Conservation (phyloP, 2,888 invertebrate genomes). For the Heteropelma amictum region DNA sequence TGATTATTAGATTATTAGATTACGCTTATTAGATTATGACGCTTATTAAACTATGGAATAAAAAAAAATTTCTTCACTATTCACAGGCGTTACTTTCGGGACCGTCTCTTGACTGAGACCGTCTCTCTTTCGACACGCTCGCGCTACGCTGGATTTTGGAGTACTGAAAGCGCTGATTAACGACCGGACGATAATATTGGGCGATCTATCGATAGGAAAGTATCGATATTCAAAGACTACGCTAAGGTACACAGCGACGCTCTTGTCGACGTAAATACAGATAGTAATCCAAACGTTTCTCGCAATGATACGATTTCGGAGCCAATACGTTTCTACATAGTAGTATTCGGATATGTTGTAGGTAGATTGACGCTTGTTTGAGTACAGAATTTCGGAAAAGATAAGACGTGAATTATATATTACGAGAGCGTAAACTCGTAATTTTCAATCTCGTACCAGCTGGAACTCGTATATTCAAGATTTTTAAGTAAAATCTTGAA, state of each 20-base stretch:
- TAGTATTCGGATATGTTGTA: background rate
- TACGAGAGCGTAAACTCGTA: conserved; percentile 12
- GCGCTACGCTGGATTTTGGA: background rate
- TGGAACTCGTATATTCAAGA: background rate
- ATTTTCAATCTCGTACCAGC: background rate
- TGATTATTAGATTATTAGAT: too few species aligned
- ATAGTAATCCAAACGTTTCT: background rate
- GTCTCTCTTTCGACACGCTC: too few species aligned
- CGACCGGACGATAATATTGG: background rate
- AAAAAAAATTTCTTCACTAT: background rate
- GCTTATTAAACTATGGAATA: too few species aligned
- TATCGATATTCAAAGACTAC: background rate
- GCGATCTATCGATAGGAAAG: background rate
- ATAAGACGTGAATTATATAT: conserved; percentile 16
- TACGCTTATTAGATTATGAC: too few species aligned
- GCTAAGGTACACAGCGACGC: too few species aligned
- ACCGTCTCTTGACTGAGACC: too few species aligned
- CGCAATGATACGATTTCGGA: background rate
- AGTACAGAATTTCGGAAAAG: background rate
- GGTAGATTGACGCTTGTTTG: background rate
- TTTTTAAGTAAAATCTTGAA: background rate
- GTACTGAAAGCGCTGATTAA: background rate
- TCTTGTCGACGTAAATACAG: background rate
- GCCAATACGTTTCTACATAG: background rate
- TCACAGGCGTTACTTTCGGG: too few species aligned